phyloP scores from a whole-genome alignment of 2,113 vertebrate species.

The Ciconia stormi region DNA sequence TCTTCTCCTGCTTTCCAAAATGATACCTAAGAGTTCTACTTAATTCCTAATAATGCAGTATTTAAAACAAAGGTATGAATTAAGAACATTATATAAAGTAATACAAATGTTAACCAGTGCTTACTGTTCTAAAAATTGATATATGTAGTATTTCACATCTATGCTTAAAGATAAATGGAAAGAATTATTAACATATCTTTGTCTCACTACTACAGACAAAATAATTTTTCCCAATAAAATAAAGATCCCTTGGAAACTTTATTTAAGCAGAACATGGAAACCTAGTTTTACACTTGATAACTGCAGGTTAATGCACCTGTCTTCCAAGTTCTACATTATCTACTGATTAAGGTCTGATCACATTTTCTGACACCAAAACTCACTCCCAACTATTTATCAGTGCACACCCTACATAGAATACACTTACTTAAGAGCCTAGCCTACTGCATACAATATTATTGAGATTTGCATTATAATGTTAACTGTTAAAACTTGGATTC shows the following conservation, averaged over 20 bases:
- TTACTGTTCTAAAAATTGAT: not conserved
- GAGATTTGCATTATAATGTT: not conserved
- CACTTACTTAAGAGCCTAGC: not conserved
- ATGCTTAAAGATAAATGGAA: not conserved
- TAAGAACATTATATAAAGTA: not conserved
- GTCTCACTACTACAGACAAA: not conserved
- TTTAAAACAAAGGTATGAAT: not conserved
- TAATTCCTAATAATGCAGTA: not conserved
- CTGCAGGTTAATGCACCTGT: not conserved
- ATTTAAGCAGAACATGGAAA: not conserved
- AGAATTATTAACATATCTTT: not conserved
- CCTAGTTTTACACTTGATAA: not conserved
- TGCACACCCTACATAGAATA: not conserved
- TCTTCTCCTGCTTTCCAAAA: not conserved
- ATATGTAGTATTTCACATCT: not conserved
- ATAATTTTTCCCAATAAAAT: not conserved
- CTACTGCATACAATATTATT: not conserved
- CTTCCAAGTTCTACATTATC: not conserved
- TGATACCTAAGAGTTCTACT: not conserved
- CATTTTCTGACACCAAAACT: not conserved
- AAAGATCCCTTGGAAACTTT: not conserved
- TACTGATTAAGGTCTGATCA: not conserved
- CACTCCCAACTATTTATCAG: not conserved
- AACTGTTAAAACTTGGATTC: not conserved
- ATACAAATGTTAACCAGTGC: not conserved